Base-by-base conservation (phyloP, 37 sponge, comb jelly and placozoan genomes). In the Mnemiopsis leidyi region DNA sequence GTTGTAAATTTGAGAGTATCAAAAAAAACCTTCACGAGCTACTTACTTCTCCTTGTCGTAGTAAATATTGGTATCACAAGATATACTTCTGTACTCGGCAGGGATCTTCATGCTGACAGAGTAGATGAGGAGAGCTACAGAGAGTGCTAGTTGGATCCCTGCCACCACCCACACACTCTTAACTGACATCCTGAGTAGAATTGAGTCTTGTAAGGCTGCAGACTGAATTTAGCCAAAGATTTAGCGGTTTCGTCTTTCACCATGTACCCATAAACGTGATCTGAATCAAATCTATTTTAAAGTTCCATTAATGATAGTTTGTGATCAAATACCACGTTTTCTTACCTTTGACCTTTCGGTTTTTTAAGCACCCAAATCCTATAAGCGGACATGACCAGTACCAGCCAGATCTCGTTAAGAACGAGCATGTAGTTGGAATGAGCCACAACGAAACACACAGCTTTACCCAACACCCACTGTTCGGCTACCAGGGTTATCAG, bases 341-440 rank as follows among this genome's bases (percentile, higher is more conserved):
- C 61, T 13, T 18, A 48, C 61, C 61, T 48, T 5, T 48, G 61
- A 18, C 61, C 61, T 13, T 48, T 48, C 13, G 79, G 79, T 32
- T 77, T 26, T 32, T 32, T 31, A 3, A 77, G 26, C 36, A 26
- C 20, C 79, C 79, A 77, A 3, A 32, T 34, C 26, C 90, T 85
- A 37, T 40, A 85, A 0, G 3, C 26, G 3, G 61, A 85, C 20
- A 85, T 35, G 26, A 40, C 39, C 30, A 85, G 90, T 20, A 85
- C 90, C 0, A 85, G 90, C 90, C 90, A 85, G 26, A 33, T 85
- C 16, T 33, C 61, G 61, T 85, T 40, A 5, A 85, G 90, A 25
- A 85, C 90, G 0, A 85, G 25, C 1, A 85, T n/a, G 61, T 33
- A 85, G 90, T 3, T 33, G 48, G 61, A 40, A 7, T 85, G 40